A percentile compares a stretch with the other conserved stretches of the same genome.
Conservation (phyloP, 1,140 invertebrate species). For the Bombus cullumanus region DNA sequence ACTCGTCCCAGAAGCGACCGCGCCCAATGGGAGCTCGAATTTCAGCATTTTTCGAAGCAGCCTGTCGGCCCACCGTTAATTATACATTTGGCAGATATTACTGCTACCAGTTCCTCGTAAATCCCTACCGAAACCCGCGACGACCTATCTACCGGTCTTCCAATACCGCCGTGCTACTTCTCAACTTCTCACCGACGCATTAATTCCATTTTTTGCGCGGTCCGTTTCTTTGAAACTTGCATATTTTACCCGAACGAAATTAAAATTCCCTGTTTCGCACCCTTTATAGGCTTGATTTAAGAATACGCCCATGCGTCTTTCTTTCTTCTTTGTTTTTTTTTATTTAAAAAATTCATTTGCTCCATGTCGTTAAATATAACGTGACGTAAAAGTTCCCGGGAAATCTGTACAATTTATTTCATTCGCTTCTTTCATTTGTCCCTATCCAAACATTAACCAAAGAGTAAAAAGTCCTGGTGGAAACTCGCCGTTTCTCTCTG, state of each 20-base stretch:
- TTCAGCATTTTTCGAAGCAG: slow-evolving; percentile 65
- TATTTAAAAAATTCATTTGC: too few species aligned
- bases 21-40: slow-evolving; percentile 71
- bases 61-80: slow-evolving; percentile 53
- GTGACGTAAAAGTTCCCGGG: too few species aligned
- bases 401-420: too few species aligned
- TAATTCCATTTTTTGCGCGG: not conserved
- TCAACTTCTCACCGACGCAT: not conserved
- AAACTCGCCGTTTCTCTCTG: not conserved
- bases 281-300: not conserved
- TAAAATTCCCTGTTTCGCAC: not conserved
- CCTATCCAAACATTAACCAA: too few species aligned
- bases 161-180: not conserved
- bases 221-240: not conserved
- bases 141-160: not conserved
- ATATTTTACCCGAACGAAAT: not conserved
- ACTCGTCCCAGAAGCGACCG: slow-evolving; percentile 71
- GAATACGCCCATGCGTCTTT: not conserved
- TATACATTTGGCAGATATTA: slow-evolving; percentile 61
- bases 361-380: too few species aligned
- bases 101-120: slow-evolving; percentile 49
- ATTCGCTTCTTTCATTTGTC: too few species aligned
- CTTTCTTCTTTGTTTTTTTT: not conserved
- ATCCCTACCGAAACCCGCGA: slow-evolving; percentile 17
- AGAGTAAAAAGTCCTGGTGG: too few species aligned